Evolutionary conservation across 2,797 vertebrate species (phyloP).

Genomic region (Ctenosaura bakeri): DNA sequence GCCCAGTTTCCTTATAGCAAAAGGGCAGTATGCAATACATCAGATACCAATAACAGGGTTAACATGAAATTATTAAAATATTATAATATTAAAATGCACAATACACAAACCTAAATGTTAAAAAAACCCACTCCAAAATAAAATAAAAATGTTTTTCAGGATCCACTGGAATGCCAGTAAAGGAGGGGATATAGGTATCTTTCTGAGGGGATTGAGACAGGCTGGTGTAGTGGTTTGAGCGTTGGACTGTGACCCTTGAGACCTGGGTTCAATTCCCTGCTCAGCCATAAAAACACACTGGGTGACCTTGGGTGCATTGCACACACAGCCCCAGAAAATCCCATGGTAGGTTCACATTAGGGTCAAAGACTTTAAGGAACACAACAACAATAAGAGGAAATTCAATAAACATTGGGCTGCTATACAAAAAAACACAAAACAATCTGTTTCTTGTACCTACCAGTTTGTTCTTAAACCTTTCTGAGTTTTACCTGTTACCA

Average conservation of each 20-base stretch:
- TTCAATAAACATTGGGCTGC: background rate
- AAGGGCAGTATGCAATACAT: background rate
- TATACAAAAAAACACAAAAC: background rate
- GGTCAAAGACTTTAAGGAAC: no score
- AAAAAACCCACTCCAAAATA: background rate
- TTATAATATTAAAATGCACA: background rate
- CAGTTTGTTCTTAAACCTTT: background rate
- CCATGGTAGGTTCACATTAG: no score
- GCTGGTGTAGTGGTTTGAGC: no score
- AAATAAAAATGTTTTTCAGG: background rate
- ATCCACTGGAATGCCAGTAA: background rate
- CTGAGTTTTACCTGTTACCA: background rate
- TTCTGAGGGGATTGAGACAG: no score
- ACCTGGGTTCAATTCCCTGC: no score
- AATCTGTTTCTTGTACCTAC: background rate
- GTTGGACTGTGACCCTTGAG: no score
- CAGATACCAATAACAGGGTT: background rate
- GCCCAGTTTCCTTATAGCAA: background rate
- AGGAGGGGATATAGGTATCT: background rate
- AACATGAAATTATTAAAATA: background rate
- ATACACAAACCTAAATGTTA: background rate
- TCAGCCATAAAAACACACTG: no score
- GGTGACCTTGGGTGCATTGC: no score
- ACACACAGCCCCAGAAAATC: no score
- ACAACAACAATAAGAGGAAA: background rate